Percentiles rank a stretch among this genome's conserved stretches.
Evolutionary conservation across 2,113 vertebrate species (phyloP).

Genomic region (Chroicocephalus ridibundus): DNA sequence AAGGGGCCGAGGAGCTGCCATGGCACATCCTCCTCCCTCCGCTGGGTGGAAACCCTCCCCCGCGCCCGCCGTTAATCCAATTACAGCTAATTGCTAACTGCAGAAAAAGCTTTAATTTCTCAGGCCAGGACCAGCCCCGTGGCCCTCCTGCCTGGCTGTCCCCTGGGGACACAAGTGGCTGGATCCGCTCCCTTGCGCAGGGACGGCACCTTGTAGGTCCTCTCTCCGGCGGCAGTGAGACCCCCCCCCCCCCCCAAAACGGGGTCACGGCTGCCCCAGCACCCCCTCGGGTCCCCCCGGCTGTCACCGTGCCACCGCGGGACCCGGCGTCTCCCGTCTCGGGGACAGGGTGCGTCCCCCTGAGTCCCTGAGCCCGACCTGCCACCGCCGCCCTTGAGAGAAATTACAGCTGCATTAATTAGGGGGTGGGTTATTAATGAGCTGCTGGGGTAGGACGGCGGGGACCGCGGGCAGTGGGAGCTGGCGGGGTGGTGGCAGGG

Average conservation of each 20-base stretch:
- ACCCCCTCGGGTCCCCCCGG: fast-evolving
- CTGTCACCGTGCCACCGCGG: fast-evolving
- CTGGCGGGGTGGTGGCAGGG: neutral
- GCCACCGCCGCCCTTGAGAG: neutral
- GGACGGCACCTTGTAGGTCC: neutral
- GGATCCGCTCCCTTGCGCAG: fast-evolving
- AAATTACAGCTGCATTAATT: neutral
- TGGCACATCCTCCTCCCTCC: neutral
- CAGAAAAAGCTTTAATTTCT: neutral
- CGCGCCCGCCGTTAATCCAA: fast-evolving
- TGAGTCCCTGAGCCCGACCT: fast-evolving
- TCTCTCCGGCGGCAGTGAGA: fast-evolving
- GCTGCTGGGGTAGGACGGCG: neutral
- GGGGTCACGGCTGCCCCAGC: fast-evolving
- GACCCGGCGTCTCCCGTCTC: fast-evolving
- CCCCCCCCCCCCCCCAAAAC: too few species aligned
- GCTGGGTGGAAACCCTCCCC: neutral
- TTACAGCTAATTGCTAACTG: neutral
- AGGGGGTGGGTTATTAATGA: neutral
- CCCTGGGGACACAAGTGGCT: neutral
- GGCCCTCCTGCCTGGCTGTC: neutral
- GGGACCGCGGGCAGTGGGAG: neutral
- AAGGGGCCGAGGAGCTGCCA: neutral
- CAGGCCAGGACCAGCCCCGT: neutral
- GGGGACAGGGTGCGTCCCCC: fast-evolving